Evolutionary conservation across 2,113 vertebrate species (phyloP).

Genomic region (Nymphicus hollandicus): DNA sequence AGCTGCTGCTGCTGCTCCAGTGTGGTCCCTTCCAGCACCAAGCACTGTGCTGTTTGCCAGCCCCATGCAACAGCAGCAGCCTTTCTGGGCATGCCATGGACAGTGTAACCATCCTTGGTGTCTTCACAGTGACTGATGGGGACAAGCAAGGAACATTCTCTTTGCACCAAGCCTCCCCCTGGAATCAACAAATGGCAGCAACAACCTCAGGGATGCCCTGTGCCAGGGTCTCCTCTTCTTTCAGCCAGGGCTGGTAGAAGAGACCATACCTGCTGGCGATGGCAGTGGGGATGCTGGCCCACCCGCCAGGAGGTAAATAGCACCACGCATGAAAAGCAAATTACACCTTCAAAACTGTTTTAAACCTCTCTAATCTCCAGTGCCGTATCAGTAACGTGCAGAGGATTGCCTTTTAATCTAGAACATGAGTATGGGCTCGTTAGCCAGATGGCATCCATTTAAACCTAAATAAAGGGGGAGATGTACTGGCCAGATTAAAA

Average conservation of each 20-base stretch:
- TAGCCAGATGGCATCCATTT: constrained; percentile 65
- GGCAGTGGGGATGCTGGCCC: accelerated
- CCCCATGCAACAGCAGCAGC: background rate
- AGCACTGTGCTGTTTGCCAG: background rate
- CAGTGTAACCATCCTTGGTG: accelerated
- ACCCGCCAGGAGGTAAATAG: background rate
- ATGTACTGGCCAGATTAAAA: background rate
- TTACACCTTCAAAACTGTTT: constrained; percentile 27
- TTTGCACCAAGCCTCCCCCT: background rate
- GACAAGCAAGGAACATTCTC: background rate
- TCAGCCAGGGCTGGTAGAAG: background rate
- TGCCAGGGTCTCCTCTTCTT: background rate
- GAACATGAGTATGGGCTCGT: constrained; percentile 46
- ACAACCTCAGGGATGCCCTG: background rate
- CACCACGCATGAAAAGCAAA: constrained; percentile 26
- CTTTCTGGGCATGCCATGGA: background rate
- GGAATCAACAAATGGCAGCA: background rate
- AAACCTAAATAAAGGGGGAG: constrained; percentile 34
- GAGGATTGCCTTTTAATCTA: constrained; percentile 54
- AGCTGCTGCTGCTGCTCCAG: background rate
- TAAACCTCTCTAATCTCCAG: constrained; percentile 27
- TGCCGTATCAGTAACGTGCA: accelerated
- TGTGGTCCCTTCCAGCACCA: background rate
- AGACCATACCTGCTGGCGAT: background rate
- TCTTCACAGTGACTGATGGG: accelerated